Conservation (phyloP, 1,140 invertebrate species). For the Sinella curviseta region DNA sequence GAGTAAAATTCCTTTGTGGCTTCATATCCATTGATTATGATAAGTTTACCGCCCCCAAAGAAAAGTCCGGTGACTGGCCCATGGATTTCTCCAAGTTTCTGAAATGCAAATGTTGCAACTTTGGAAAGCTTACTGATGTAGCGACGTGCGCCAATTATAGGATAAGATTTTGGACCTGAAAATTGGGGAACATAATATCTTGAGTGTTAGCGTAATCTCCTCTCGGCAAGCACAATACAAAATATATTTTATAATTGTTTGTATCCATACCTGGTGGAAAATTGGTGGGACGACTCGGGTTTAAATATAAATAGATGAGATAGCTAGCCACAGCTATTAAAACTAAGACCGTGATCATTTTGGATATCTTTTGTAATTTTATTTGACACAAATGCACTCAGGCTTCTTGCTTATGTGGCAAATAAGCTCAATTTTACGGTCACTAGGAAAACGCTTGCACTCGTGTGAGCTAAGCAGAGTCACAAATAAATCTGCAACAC, state of each 20-base stretch:
- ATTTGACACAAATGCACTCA: too few relatives aligned
- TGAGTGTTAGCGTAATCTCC: neutral
- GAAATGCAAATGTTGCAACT: conserved; percentile 2
- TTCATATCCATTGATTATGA: conserved; percentile 62
- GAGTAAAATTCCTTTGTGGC: conserved; percentile 65
- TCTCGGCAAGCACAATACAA: too few relatives aligned
- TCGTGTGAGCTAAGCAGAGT: too few relatives aligned
- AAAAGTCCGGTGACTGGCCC: conserved; percentile 65
- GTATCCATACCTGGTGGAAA: neutral
- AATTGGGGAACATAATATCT: neutral
- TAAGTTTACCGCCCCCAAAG: conserved; percentile 63
- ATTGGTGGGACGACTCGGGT: neutral
- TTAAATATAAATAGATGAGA: neutral
- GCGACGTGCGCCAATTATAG: neutral
- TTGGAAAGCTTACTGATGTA: neutral
- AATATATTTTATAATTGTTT: neutral
- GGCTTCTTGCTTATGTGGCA: too few relatives aligned
- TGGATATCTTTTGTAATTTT: too few relatives aligned
- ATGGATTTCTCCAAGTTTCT: conserved; percentile 37
- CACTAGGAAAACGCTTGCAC: too few relatives aligned
- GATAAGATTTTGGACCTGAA: neutral
- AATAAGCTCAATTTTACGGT: too few relatives aligned
- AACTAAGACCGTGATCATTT: neutral
- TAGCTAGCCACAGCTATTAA: neutral
- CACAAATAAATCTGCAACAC: too few relatives aligned